phyloP scores from a whole-genome alignment of 2,797 vertebrate species.

The Apogon talboti region DNA sequence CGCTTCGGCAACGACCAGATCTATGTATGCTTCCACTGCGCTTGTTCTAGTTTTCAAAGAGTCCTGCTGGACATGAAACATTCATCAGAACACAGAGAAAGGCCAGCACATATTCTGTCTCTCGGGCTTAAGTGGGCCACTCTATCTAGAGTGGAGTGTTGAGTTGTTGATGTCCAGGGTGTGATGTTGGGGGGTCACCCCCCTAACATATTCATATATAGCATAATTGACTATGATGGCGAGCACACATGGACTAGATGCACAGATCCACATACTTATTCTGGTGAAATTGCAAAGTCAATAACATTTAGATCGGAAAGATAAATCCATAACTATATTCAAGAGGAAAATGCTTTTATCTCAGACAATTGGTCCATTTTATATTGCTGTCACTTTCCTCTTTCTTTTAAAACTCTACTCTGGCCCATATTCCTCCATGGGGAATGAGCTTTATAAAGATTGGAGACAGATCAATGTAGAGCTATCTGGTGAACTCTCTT shows the following conservation, averaged over 20 bases:
- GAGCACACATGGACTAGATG: conserved; percentile 9
- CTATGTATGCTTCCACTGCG: conserved; percentile 85
- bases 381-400: conserved; percentile 41
- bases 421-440: conserved; percentile 35
- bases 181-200: conserved; percentile 22
- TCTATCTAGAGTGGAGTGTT: conserved; percentile 4
- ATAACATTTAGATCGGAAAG: conserved; percentile 42
- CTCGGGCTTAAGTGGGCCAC: conserved; percentile 7
- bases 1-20: conserved; percentile 96
- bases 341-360: conserved; percentile 49
- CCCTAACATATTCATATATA: conserved; percentile 6
- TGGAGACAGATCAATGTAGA: conserved; percentile 76
- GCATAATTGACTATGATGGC: neutral
- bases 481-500: conserved; percentile 52
- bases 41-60: conserved; percentile 15
- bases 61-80: conserved; percentile 32
- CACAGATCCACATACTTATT: neutral
- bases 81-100: conserved; percentile 16
- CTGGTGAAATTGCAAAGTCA: conserved; percentile 51
- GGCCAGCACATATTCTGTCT: conserved; percentile 15
- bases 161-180: conserved; percentile 24
- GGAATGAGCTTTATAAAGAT: conserved; percentile 57
- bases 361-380: conserved; percentile 50
- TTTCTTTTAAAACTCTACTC: conserved; percentile 39
- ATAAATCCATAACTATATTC: conserved; percentile 63